Base-by-base conservation (phyloP, 1,140 invertebrate genomes). In the Drosophila tani region DNA sequence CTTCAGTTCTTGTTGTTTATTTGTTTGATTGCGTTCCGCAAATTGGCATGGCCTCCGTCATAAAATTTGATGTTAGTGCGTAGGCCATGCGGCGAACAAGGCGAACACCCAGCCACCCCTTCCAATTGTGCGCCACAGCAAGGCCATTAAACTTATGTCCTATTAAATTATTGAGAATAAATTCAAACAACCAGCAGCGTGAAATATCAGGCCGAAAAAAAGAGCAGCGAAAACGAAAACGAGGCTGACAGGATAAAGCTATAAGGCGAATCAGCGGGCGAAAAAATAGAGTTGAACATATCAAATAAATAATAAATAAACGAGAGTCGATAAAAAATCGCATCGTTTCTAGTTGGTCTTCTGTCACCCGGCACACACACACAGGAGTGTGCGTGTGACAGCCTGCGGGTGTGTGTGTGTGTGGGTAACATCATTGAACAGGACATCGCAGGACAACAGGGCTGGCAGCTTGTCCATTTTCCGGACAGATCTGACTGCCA, bases 241-340 rank as follows among this genome's bases (percentile, higher is more conserved):
- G 53, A 24, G 57, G 63, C 51, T 60, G 55, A 56, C 38, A 19
- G 49, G 45, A 65, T 56, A 57, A 71, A 71, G 79, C 69, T 49
- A 49, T 70, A 63, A 69, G 60, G 45, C 59, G 60, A 74, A 67
- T 66, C 46, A 27, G 62, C 46, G 53, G 38, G n/a, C 53, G 24
- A 51, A 79, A 80, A 80, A 67, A 78, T 40, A 40, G 57, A 77
- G 57, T 76, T 75, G 62, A 73, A 58, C 74, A 82, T 78, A 82
- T 82, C 79, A 82, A 82, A 82, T 82, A 82, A 82, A 82, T 82
- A 82, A 82, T 82, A 82, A 82, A 82, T 82, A 82, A 82, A 82
- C 74, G 73, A 64, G 62, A 82, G 74, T 73, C 79, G 62, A 82
- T 82, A 82, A 77, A 82, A 81, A 82, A 81, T 82, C 49, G 55